phyloP scores from a whole-genome alignment of 2,888 invertebrate genomes.

The Exocentrus adspersus region DNA sequence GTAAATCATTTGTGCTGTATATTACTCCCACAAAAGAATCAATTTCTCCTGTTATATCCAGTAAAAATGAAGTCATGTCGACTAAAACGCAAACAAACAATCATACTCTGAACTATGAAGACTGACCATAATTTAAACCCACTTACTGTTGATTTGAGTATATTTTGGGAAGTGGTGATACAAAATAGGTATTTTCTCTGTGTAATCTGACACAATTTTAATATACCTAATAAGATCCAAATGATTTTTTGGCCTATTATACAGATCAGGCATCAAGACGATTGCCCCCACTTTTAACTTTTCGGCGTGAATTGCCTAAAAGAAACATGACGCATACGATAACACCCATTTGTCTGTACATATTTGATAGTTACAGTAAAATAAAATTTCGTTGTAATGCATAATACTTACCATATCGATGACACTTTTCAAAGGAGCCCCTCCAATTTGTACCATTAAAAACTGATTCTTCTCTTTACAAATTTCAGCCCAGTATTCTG shows the following conservation, averaged over 20 bases:
- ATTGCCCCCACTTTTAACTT: conserved; percentile 73
- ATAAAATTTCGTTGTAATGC: no score
- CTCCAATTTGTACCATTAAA: conserved; percentile 80
- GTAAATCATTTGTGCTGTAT: conserved; percentile 56
- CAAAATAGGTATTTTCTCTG: conserved; percentile 74
- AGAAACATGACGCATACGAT: no score
- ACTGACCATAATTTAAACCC: no score
- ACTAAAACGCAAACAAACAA: conserved; percentile 55
- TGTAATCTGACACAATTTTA: conserved; percentile 65
- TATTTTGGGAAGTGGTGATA: conserved; percentile 86
- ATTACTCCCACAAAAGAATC: conserved; percentile 60
- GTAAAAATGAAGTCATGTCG: conserved; percentile 57
- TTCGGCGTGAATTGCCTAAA: conserved; percentile 73
- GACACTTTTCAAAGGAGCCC: conserved; percentile 74
- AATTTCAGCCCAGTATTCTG: conserved; percentile 72
- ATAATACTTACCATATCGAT: conserved; percentile 67
- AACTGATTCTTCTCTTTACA: conserved; percentile 68
- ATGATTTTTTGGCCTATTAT: conserved; percentile 74
- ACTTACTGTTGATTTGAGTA: conserved; percentile 78
- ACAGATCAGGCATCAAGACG: conserved; percentile 81
- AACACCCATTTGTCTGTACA: no score
- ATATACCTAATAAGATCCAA: conserved; percentile 75
- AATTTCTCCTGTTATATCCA: conserved; percentile 60
- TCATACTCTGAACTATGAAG: no score
- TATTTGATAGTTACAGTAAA: no score